Evolutionary conservation across 2,113 vertebrate genomes (phyloP).

Genomic region (Myotis davidii): DNA sequence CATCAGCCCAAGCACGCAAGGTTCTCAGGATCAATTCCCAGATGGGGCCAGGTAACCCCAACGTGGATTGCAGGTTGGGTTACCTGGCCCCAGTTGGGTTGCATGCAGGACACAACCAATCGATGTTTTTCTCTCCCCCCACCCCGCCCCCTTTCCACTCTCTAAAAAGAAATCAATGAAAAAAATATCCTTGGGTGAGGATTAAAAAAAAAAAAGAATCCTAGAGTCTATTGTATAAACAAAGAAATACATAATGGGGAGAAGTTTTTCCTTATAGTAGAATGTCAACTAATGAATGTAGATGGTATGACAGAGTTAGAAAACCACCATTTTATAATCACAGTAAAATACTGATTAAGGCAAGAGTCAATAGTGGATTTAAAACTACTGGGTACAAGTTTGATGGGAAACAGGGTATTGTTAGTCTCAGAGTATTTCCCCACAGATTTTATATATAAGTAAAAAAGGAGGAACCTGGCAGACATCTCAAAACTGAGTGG

Average conservation of each 20-base stretch:
- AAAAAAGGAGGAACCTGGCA: not conserved
- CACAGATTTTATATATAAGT: not conserved
- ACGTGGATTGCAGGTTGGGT: too few species aligned
- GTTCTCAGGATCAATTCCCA: too few species aligned
- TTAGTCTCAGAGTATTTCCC: not conserved
- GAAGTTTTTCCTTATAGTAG: not conserved
- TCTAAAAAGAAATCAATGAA: too few species aligned
- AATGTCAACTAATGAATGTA: constrained; percentile 22
- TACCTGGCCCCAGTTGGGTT: too few species aligned
- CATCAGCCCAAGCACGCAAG: too few species aligned
- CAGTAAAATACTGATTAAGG: constrained; percentile 1
- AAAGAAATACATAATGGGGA: not conserved
- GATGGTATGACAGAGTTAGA: not conserved
- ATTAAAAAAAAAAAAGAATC: not conserved
- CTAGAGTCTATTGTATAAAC: not conserved
- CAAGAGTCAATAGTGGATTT: not conserved
- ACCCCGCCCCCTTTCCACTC: too few species aligned
- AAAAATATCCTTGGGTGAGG: too few species aligned
- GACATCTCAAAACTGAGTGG: not conserved
- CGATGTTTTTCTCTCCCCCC: too few species aligned
- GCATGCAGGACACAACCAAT: too few species aligned
- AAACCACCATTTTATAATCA: constrained; percentile 21
- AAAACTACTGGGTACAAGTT: not conserved
- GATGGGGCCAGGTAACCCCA: too few species aligned
- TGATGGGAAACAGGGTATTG: constrained; percentile 1